Percentiles rank a stretch among this genome's conserved stretches.
Conservation (phyloP, 2,113 vertebrate genomes). For the Gymnobelideus leadbeateri region DNA sequence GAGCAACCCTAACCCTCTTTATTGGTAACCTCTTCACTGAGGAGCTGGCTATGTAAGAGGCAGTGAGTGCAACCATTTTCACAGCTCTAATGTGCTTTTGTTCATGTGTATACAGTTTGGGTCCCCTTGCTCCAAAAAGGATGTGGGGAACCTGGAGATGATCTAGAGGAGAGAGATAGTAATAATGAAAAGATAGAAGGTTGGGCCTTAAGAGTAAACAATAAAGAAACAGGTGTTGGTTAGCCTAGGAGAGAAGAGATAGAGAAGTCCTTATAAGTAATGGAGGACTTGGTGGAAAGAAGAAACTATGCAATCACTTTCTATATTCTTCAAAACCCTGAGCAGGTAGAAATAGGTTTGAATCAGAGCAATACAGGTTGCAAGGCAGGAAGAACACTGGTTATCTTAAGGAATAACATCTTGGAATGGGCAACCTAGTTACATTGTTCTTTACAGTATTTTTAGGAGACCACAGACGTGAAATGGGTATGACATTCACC, state of each 20-base stretch:
- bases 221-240: background rate
- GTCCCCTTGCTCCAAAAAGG: background rate
- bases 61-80: background rate
- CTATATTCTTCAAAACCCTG: background rate
- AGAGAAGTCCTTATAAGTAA: background rate
- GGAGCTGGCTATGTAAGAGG: background rate
- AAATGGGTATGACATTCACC: background rate
- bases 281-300: background rate
- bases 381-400: background rate
- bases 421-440: background rate
- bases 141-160: background rate
- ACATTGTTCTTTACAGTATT: background rate
- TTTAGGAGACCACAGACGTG: background rate
- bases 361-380: background rate
- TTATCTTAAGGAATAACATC: background rate
- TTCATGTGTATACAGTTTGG: background rate
- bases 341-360: background rate
- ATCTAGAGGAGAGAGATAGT: background rate
- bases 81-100: no score
- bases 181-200: background rate
- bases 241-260: background rate
- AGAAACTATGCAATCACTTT: background rate
- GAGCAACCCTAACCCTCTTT: no score
- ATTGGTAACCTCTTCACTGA: no score
- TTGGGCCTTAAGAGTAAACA: background rate